A percentile compares a stretch with the other conserved stretches of the same genome.
Conservation (phyloP, 2,888 invertebrate genomes). For the Poecilus cupreus region DNA sequence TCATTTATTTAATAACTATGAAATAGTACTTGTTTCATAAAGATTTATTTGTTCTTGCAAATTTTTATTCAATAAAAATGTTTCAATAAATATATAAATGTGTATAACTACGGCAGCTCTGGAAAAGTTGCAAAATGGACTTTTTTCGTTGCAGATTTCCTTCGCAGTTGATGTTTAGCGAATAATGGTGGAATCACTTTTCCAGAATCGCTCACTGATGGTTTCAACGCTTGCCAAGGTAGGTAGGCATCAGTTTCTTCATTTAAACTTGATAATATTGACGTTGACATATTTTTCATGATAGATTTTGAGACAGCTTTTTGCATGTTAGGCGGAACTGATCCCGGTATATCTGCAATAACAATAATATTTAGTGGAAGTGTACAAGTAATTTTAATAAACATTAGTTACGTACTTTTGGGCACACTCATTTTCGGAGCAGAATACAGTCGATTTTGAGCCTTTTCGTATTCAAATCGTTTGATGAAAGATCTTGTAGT, state of each 20-base stretch:
- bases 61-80: constrained; percentile 71
- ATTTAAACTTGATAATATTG: constrained; percentile 61
- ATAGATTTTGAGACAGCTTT: constrained; percentile 70
- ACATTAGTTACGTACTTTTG: background rate
- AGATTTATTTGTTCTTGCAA: constrained; percentile 68
- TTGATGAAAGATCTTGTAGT: constrained; percentile 78
- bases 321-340: constrained; percentile 68
- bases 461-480: constrained; percentile 77
- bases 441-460: constrained; percentile 63
- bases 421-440: constrained; percentile 62
- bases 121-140: constrained; percentile 50
- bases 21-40: constrained; percentile 67
- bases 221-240: constrained; percentile 67
- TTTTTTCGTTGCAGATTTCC: constrained; percentile 35
- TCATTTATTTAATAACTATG: constrained; percentile 63
- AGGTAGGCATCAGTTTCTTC: constrained; percentile 65
- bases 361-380: too few species aligned
- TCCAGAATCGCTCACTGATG: constrained; percentile 42
- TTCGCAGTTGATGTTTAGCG: constrained; percentile 14
- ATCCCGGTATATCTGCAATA: constrained; percentile 67
- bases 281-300: constrained; percentile 63
- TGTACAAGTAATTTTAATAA: constrained; percentile 3
- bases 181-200: constrained; percentile 45
- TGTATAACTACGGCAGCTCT: constrained; percentile 2
- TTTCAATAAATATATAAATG: constrained; percentile 66